Evolutionary conservation across 2,113 vertebrate species (phyloP).

Genomic region (Galeopterus variegatus): DNA sequence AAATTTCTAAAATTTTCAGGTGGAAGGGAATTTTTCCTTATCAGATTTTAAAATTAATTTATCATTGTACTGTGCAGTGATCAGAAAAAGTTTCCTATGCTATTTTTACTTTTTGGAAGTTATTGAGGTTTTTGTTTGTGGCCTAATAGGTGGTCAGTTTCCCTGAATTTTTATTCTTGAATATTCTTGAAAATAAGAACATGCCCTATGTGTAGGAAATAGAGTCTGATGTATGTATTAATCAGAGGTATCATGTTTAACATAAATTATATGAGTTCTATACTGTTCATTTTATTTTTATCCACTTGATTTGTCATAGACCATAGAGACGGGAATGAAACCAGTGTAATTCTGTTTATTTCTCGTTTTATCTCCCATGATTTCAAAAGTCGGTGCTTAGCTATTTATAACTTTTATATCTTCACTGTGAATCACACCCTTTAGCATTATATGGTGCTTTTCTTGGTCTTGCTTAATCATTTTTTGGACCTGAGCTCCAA

Average conservation of each 20-base stretch:
- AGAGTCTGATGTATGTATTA: background rate
- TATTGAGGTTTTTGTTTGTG: background rate
- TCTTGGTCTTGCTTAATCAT: constrained; percentile 38
- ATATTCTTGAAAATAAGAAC: constrained; percentile 38
- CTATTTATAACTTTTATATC: constrained; percentile 28
- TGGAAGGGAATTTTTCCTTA: background rate
- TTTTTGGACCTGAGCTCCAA: background rate
- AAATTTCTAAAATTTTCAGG: background rate
- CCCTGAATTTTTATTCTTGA: background rate
- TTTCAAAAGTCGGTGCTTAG: constrained; percentile 14
- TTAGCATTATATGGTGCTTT: constrained; percentile 59
- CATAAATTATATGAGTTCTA: background rate
- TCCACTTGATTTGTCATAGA: background rate
- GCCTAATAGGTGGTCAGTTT: background rate
- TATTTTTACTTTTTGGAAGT: background rate
- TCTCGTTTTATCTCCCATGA: constrained; percentile 37
- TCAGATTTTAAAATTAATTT: constrained; percentile 12
- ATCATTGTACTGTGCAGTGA: background rate
- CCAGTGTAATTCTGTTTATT: background rate
- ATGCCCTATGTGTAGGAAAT: background rate
- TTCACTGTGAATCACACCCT: constrained; percentile 8
- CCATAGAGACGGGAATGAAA: background rate
- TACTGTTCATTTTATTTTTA: constrained; percentile 18
- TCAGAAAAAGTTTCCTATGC: background rate
- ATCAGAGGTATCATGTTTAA: background rate